phyloP scores from a whole-genome alignment of 2,797 vertebrate genomes.

The Caiman crocodilus region DNA sequence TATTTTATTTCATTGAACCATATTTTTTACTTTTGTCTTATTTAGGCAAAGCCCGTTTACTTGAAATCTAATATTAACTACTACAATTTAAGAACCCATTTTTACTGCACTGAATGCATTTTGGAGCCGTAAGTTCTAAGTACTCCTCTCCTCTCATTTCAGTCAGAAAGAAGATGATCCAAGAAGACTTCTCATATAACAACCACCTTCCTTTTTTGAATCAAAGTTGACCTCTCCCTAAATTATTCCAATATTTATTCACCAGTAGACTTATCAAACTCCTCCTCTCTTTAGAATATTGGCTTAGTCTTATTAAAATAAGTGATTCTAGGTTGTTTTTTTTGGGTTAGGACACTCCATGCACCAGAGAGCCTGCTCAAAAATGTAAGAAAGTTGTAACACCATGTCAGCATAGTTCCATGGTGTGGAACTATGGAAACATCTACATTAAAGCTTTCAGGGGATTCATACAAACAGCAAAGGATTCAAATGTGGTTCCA shows the following conservation, averaged over 20 bases:
- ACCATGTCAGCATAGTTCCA: too few species aligned
- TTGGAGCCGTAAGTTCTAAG: not conserved
- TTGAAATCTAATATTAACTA: not conserved
- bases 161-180: slow-evolving; percentile 23
- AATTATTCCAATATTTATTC: not conserved
- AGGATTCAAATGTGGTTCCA: too few species aligned
- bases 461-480: too few species aligned
- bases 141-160: not conserved
- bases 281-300: not conserved
- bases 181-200: slow-evolving; percentile 41
- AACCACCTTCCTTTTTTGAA: not conserved
- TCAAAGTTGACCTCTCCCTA: not conserved
- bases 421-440: too few species aligned
- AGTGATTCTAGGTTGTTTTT: too few species aligned
- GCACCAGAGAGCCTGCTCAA: too few species aligned
- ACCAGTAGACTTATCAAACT: not conserved
- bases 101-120: not conserved
- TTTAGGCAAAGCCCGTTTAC: not conserved
- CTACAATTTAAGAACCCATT: not conserved
- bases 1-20: not conserved
- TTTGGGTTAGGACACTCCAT: too few species aligned
- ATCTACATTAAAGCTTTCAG: not conserved
- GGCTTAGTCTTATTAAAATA: too few species aligned
- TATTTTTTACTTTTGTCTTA: not conserved
- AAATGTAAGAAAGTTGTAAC: too few species aligned